A percentile compares a stretch with the other conserved stretches of the same genome.
phyloP scores from a whole-genome alignment of 2,113 vertebrate genomes.

The Myrmecophaga tridactyla region DNA sequence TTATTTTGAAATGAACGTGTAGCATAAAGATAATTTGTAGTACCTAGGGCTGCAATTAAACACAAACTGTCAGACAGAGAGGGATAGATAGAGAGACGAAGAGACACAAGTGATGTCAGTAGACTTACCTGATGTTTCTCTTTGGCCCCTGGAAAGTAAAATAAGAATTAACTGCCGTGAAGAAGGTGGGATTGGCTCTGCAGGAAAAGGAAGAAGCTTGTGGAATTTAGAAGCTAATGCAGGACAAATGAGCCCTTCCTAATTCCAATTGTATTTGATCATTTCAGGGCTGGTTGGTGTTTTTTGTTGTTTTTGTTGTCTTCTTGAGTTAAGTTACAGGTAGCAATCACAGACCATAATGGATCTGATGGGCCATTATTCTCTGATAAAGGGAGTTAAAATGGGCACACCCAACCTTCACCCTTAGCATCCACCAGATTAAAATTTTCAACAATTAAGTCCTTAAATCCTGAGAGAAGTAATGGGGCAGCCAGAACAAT shows the following conservation, averaged over 20 bases:
- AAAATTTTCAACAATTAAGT: neutral
- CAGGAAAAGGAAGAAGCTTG: no score
- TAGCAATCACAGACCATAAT: neutral
- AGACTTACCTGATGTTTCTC: no score
- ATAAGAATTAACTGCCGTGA: no score
- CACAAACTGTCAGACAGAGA: no score
- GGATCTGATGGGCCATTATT: accelerated
- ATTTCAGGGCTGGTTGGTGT: no score
- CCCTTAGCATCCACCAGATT: neutral
- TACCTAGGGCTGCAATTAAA: neutral
- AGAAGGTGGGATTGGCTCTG: accelerated
- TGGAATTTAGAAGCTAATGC: accelerated
- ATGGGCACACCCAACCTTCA: neutral
- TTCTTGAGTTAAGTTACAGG: no score
- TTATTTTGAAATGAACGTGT: neutral
- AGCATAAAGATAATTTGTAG: neutral
- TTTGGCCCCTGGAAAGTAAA: neutral
- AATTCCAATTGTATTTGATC: accelerated
- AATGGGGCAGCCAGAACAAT: no score
- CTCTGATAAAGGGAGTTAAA: neutral
- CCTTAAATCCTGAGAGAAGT: neutral
- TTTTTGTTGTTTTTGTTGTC: no score
- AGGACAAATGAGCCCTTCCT: neutral
- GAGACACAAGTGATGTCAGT: no score
- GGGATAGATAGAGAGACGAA: neutral